These are phyloP conservation scores for Stomorhina lunata DNA, from an alignment of 2,888 invertebrate species.

Conservation along the genomic window DNA sequence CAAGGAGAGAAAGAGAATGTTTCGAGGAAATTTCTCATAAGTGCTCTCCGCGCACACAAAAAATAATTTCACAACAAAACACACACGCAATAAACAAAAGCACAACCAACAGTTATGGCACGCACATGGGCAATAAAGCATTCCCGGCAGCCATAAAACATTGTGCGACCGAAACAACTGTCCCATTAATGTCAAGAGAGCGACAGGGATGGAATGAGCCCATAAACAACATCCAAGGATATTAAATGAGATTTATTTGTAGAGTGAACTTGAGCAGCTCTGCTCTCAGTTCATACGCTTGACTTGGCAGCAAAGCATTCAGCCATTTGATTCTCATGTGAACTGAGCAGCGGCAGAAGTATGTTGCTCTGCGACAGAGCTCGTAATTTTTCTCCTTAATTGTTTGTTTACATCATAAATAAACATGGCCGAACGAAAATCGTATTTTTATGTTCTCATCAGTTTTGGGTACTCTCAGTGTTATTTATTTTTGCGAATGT, in stretches of 20 bases:
- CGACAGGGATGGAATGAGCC: constrained; percentile 63
- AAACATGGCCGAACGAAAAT: constrained; percentile 74
- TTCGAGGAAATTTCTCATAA: constrained; percentile 18
- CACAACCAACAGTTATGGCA: constrained; percentile 63
- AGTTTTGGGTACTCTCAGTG: neutral
- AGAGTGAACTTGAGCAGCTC: constrained; percentile 60
- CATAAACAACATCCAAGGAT: constrained; percentile 66
- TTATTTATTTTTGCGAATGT: constrained; percentile 5
- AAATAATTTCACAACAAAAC: neutral
- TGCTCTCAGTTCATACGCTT: neutral
- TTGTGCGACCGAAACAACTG: constrained; percentile 72
- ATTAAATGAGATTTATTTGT: constrained; percentile 64
- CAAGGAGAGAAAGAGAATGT: constrained; percentile 32
- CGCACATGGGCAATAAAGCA: constrained; percentile 77
- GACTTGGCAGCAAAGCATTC: constrained; percentile 24
- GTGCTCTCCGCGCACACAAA: constrained; percentile 12
- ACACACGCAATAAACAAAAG: constrained; percentile 35
- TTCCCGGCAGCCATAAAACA: constrained; percentile 79
- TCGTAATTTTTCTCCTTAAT: constrained; percentile 77
- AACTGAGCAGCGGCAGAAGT: constrained; percentile 55
- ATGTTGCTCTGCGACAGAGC: constrained; percentile 69
- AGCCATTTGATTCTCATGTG: constrained; percentile 30
- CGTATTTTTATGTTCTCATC: neutral
- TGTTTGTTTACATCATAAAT: constrained; percentile 79
- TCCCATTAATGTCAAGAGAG: neutral